phyloP scores from a whole-genome alignment of 2,888 invertebrate species.

The Amblyjoppa proteus region DNA sequence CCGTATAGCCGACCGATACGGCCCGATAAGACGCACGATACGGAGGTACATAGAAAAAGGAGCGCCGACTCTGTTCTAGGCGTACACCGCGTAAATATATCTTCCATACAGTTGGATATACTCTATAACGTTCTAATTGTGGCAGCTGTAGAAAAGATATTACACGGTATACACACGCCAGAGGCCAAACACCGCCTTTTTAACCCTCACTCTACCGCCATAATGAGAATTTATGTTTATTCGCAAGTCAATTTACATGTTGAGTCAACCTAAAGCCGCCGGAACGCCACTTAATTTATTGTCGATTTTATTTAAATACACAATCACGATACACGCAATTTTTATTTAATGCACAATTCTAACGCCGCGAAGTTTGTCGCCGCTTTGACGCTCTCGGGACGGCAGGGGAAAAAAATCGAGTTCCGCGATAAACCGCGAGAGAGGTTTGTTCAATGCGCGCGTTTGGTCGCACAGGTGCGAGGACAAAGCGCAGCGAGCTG shows the following conservation, averaged over 20 bases:
- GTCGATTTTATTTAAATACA: conserved; percentile 5
- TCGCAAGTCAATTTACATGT: conserved; percentile 49
- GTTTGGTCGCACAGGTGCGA: conserved; percentile 17
- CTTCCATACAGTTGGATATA: conserved; percentile 9
- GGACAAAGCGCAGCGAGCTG: conserved; percentile 32
- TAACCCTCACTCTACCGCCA: conserved; percentile 49
- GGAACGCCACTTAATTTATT: conserved; percentile 40
- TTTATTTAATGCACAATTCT: not conserved
- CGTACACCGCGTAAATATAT: conserved; percentile 10
- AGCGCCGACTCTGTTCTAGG: conserved; percentile 42
- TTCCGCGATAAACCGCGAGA: not conserved
- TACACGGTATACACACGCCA: conserved; percentile 7
- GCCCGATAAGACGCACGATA: conserved; percentile 60
- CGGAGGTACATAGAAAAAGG: conserved; percentile 55
- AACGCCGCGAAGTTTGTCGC: conserved; percentile 10
- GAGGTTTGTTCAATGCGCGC: not conserved
- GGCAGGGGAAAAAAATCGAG: conserved; percentile 4
- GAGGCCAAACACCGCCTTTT: conserved; percentile 38
- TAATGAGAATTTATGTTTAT: conserved; percentile 60
- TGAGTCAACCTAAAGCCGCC: conserved; percentile 40
- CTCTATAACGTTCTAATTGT: conserved; percentile 59
- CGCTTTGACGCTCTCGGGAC: not conserved
- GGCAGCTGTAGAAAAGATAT: conserved; percentile 54
- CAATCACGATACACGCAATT: not conserved
- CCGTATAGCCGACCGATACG: conserved; percentile 75